Conservation (phyloP, 2,113 vertebrate species). For the Platanista minor region DNA sequence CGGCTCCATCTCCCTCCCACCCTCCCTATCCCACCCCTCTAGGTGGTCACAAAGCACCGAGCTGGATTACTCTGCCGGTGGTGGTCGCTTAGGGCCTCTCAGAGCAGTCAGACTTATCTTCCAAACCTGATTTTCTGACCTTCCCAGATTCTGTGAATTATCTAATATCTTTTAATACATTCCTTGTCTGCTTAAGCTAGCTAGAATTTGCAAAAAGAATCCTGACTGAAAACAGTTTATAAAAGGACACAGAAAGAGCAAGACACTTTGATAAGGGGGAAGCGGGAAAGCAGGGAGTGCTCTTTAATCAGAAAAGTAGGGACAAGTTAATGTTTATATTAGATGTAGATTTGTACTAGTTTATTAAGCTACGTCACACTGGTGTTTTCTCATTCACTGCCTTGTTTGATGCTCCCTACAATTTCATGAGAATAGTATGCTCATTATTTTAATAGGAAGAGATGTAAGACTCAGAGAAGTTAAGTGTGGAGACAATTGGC, state of each 20-base stretch:
- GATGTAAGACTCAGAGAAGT: not conserved
- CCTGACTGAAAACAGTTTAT: not conserved
- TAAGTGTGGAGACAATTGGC: not conserved
- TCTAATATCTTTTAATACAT: not conserved
- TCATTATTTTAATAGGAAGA: not conserved
- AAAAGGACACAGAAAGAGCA: not conserved
- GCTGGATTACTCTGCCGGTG: too few species aligned
- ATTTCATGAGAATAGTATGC: not conserved
- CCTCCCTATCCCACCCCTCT: too few species aligned
- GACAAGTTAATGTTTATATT: not conserved
- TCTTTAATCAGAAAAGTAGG: not conserved
- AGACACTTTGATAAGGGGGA: not conserved
- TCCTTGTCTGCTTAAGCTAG: not conserved
- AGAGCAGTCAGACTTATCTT: not conserved
- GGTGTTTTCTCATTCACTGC: not conserved
- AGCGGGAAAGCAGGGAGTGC: not conserved
- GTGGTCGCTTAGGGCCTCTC: not conserved
- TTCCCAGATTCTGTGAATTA: not conserved
- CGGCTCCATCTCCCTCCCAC: too few species aligned
- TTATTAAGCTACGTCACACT: not conserved
- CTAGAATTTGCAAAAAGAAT: not conserved
- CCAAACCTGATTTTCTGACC: not conserved
- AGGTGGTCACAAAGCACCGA: too few species aligned
- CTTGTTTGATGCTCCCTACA: not conserved
- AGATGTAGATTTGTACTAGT: not conserved